Evolutionary conservation across 2,113 vertebrate genomes (phyloP).

Genomic region (Uria lomvia): DNA sequence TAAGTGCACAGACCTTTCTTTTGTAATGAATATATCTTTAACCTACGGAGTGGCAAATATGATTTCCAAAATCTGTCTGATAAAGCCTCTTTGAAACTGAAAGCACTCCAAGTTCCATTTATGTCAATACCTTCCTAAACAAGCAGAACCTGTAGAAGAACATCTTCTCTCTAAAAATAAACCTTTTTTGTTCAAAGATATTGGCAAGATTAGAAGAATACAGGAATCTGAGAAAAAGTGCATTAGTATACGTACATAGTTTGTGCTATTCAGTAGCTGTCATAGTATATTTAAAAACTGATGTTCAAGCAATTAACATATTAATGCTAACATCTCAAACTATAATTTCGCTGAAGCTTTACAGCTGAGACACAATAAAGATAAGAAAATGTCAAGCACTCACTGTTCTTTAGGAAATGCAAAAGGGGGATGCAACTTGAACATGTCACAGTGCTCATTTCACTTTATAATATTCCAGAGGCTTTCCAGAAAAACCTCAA

Average conservation of each 20-base stretch:
- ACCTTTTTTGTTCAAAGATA: not conserved
- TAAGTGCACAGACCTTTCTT: not conserved
- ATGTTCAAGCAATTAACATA: constrained; percentile 36
- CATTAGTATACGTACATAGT: not conserved
- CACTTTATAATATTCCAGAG: not conserved
- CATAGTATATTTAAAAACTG: not conserved
- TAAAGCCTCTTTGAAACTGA: not conserved
- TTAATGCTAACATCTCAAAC: constrained; percentile 16
- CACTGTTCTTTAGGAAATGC: not conserved
- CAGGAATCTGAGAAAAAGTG: not conserved
- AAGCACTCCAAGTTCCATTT: not conserved
- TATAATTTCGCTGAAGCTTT: constrained; percentile 31
- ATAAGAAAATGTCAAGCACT: constrained; percentile 13
- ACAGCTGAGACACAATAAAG: constrained; percentile 15
- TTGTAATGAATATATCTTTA: not conserved
- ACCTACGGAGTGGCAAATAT: not conserved
- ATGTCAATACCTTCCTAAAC: not conserved
- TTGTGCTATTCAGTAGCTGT: constrained; percentile 32
- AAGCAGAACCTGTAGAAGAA: not conserved
- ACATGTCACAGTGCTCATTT: not conserved
- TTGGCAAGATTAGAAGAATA: not conserved
- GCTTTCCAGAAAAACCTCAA: not conserved
- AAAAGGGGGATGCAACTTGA: not conserved
- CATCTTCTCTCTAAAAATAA: not conserved
- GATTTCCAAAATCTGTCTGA: not conserved